Evolutionary conservation across 2,888 invertebrate species (phyloP), one percentile per base, ranked within the genome.

Genomic region (Julus scandinavius): DNA sequence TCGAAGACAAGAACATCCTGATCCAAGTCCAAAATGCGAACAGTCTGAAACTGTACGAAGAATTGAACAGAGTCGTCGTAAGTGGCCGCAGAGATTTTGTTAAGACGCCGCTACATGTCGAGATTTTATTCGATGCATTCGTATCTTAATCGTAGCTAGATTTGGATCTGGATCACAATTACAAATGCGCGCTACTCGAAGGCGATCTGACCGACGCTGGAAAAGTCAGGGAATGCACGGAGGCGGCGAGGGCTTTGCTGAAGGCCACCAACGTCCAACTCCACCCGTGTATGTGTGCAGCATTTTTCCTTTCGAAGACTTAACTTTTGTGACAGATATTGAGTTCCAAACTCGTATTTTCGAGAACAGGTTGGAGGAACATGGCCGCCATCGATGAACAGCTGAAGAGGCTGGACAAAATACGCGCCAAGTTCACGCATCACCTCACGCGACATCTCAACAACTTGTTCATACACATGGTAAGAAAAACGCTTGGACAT

Each of bases 391-490:
- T 96, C 0, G 95, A 96, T 91, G 97, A 97, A 92, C 97, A 97
- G 92, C 94, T 95, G 90, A 95, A 95, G 91, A 94, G 95, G 85
- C 95, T 97, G 90, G 96, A 96, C 90, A 96, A 95, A 91, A 94
- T 96, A 91, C 95, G 95, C 91, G 94, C 94, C 63, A 95, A 95
- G 92, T 97, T 97, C 92, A 96, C 97, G 0, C 95, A 95, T 88
- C 95, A 96, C 85, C 95, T 99, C 88, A 96, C 96, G 89, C 95
- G 98, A 38, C 98, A 99, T 92, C 94, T 99, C 87, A 98, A 98
- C 92, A 98, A 99, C 93, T 94, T 97, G 87, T 97, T 99, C 91
- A 97, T 98, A 91, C 98, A 99, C 93, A 95, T 98, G 93, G 98
- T 94, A 7, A 40, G 85, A 1, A 72, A 9, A 72, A 91, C 91